Percentiles rank a stretch among this genome's conserved stretches.
These are phyloP conservation scores for Fistularia commersonii DNA, from an alignment of 2,797 vertebrate species.

Conservation along the genomic window DNA sequence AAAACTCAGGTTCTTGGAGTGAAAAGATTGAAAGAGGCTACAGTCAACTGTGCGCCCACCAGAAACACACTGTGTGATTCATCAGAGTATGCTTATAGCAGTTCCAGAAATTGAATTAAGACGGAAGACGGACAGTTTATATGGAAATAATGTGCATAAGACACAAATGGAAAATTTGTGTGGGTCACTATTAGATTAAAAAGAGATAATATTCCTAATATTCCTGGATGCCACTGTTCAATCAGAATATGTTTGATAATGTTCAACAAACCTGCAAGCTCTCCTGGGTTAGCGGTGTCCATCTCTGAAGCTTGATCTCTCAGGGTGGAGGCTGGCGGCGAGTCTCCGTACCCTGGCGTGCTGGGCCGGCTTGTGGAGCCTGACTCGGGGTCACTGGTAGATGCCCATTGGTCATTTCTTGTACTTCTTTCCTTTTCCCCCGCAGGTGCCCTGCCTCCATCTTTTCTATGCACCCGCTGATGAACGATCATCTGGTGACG, in stretches of 20 bases:
- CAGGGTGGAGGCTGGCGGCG: slow-evolving; percentile 74
- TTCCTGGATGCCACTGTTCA: too few species aligned
- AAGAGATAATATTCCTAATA: too few species aligned
- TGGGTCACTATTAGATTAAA: too few species aligned
- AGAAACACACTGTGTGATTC: too few species aligned
- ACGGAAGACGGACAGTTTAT: too few species aligned
- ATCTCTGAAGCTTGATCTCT: slow-evolving; percentile 74
- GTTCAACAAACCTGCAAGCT: slow-evolving; percentile 61
- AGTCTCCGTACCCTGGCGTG: slow-evolving; percentile 83
- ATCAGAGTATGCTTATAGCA: not conserved
- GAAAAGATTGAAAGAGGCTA: too few species aligned
- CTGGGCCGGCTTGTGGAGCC: slow-evolving; percentile 83
- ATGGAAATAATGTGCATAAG: too few species aligned
- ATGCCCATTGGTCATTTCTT: slow-evolving; percentile 76
- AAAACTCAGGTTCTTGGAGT: slow-evolving; percentile 38
- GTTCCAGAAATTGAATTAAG: too few species aligned
- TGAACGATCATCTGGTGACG: slow-evolving; percentile 94
- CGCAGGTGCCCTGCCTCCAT: slow-evolving; percentile 49
- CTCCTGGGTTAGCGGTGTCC: slow-evolving; percentile 76
- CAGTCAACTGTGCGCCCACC: too few species aligned
- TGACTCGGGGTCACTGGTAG: slow-evolving; percentile 86
- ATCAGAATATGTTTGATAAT: not conserved
- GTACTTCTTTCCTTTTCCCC: slow-evolving; percentile 72
- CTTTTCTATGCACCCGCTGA: slow-evolving; percentile 86
- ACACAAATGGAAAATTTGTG: too few species aligned